Evolutionary conservation across 1,140 invertebrate genomes (phyloP).

Genomic region (Megalopta genalis): DNA sequence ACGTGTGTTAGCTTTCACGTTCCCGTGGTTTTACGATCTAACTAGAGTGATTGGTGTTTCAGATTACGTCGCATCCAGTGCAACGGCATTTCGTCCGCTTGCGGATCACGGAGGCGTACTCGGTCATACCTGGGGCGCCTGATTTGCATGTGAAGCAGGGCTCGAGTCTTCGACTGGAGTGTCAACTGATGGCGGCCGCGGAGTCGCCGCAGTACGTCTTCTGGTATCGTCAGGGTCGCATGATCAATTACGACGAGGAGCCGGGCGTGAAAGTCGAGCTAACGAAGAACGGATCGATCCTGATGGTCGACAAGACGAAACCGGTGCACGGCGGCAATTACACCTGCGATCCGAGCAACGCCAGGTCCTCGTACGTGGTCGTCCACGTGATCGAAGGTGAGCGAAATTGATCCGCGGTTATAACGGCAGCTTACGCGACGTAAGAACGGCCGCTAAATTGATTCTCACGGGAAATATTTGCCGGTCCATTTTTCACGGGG

Average conservation of each 20-base stretch:
- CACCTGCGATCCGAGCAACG: slow-evolving; percentile 86
- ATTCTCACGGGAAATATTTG: too few relatives aligned
- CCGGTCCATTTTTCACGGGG: too few relatives aligned
- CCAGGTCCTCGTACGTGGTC: slow-evolving; percentile 84
- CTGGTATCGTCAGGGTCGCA: slow-evolving; percentile 88
- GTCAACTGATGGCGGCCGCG: slow-evolving; percentile 85
- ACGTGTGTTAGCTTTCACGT: too few relatives aligned
- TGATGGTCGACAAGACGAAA: slow-evolving; percentile 82
- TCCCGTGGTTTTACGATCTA: not conserved
- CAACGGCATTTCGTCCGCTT: slow-evolving; percentile 73
- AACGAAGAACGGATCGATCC: slow-evolving; percentile 79
- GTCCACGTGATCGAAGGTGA: slow-evolving; percentile 84
- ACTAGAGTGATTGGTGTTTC: slow-evolving; percentile 33
- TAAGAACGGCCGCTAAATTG: too few relatives aligned
- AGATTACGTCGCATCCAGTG: slow-evolving; percentile 76
- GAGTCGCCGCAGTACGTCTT: slow-evolving; percentile 89
- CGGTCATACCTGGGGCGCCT: slow-evolving; percentile 87
- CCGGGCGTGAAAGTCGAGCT: slow-evolving; percentile 77
- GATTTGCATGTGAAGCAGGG: slow-evolving; percentile 88
- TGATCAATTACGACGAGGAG: slow-evolving; percentile 88
- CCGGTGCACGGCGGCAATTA: slow-evolving; percentile 84
- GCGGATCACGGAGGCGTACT: slow-evolving; percentile 84
- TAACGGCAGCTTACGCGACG: too few relatives aligned
- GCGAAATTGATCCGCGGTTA: not conserved
- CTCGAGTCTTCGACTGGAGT: slow-evolving; percentile 86